phyloP scores from a whole-genome alignment of 1,140 invertebrate genomes.

The Drosophila littoralis region DNA sequence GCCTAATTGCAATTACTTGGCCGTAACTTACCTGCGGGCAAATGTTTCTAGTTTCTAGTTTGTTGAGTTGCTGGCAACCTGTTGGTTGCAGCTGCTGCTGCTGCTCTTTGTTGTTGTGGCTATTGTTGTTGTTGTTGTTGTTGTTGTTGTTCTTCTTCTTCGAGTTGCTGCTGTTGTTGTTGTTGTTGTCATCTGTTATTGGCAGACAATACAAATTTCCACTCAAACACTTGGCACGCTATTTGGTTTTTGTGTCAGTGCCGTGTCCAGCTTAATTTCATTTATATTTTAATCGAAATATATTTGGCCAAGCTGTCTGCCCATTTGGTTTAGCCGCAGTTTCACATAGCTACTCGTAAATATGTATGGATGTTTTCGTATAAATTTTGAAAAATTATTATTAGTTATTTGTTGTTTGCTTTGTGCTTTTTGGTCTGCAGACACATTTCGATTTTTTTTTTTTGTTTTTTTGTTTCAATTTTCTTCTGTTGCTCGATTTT shows the following conservation, averaged over 20 bases:
- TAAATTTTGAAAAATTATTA: constrained; percentile 75
- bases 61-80: constrained; percentile 48
- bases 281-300: constrained; percentile 79
- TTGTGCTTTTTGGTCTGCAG: constrained; percentile 61
- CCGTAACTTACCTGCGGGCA: constrained; percentile 47
- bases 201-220: constrained; percentile 41
- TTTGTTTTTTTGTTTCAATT: constrained; percentile 9
- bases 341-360: constrained; percentile 47
- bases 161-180: too few relatives aligned
- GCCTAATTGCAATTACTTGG: constrained; percentile 17
- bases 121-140: not conserved
- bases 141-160: constrained; percentile 6
- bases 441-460: constrained; percentile 44
- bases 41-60: constrained; percentile 8
- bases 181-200: constrained; percentile 35
- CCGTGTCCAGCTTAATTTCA: constrained; percentile 75
- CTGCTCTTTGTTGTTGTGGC: constrained; percentile 2
- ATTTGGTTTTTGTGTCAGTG: constrained; percentile 71
- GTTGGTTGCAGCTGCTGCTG: constrained; percentile 45
- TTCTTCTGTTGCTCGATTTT: constrained; percentile 19
- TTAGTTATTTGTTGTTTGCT: constrained; percentile 73
- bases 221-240: constrained; percentile 66
- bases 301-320: constrained; percentile 73
- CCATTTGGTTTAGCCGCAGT: constrained; percentile 35
- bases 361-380: constrained; percentile 54